These are phyloP conservation scores for Plagiodera versicolora DNA, from an alignment of 2,888 invertebrate species.

Conservation along the genomic window DNA sequence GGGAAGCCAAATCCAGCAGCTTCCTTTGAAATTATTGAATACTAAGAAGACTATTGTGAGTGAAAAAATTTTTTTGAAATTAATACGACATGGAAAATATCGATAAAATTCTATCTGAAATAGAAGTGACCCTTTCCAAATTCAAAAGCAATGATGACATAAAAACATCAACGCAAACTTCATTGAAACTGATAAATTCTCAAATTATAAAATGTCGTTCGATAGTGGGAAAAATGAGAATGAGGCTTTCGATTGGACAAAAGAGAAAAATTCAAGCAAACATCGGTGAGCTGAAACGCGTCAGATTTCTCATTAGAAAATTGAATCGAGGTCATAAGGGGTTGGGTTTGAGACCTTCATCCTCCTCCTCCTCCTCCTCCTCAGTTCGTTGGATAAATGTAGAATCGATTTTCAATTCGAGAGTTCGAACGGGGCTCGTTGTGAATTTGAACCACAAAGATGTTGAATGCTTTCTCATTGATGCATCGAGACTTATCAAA, in stretches of 20 bases:
- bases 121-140: no score
- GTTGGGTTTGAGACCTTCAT: not conserved
- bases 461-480: not conserved
- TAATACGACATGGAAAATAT: no score
- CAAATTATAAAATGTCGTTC: no score
- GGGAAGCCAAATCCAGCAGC: not conserved
- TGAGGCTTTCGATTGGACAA: no score
- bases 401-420: not conserved
- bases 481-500: not conserved
- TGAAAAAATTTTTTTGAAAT: not conserved
- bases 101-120: not conserved
- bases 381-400: conserved; percentile 5
- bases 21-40: not conserved
- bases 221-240: no score
- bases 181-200: no score
- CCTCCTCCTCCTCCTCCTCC: no score
- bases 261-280: no score
- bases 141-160: no score
- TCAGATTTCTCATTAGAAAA: no score
- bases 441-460: conserved; percentile 2
- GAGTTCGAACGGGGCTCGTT: not conserved
- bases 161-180: no score
- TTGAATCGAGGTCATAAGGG: not conserved
- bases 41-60: not conserved
- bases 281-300: no score